These are phyloP conservation scores for Nansenia antarctica DNA, from an alignment of 2,113 vertebrate species.

Conservation along the genomic window DNA sequence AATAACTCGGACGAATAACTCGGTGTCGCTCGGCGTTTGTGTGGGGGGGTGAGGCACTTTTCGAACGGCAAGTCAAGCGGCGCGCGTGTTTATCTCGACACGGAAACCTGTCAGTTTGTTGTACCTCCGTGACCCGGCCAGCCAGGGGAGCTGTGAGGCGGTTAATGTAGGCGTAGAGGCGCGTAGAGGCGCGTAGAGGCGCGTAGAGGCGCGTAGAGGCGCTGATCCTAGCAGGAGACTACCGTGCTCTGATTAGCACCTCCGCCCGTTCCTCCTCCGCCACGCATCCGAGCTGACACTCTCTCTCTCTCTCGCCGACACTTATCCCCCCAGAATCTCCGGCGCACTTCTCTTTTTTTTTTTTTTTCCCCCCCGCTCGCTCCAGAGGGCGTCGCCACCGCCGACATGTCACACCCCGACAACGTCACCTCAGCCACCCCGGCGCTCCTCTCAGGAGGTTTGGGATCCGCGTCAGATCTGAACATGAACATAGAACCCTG, in stretches of 20 bases:
- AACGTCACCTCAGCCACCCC: constrained; percentile 70
- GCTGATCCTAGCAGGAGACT: constrained; percentile 64
- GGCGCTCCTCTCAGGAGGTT: constrained; percentile 82
- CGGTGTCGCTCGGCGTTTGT: no score
- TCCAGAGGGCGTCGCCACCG: constrained; percentile 66
- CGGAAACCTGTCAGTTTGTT: constrained; percentile 62
- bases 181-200: constrained; percentile 54
- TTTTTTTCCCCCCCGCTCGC: constrained; percentile 85
- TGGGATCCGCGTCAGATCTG: constrained; percentile 84
- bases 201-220: constrained; percentile 54
- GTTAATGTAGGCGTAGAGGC: constrained; percentile 68
- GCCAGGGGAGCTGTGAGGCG: constrained; percentile 63
- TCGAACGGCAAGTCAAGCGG: no score
- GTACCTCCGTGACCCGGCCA: constrained; percentile 47
- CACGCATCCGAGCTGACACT: constrained; percentile 92
- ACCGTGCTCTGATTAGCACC: constrained; percentile 91
- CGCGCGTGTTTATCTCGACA: constrained; percentile 68
- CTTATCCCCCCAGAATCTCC: constrained; percentile 82
- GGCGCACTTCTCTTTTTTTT: no score
- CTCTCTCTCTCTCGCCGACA: constrained; percentile 69
- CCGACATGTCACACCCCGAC: constrained; percentile 88
- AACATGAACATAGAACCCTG: constrained; percentile 40
- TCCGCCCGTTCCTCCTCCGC: constrained; percentile 84
- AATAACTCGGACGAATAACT: no score
- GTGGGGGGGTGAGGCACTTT: no score